Conservation (phyloP, 2,888 invertebrate genomes). For the Spicauda simplicius region DNA sequence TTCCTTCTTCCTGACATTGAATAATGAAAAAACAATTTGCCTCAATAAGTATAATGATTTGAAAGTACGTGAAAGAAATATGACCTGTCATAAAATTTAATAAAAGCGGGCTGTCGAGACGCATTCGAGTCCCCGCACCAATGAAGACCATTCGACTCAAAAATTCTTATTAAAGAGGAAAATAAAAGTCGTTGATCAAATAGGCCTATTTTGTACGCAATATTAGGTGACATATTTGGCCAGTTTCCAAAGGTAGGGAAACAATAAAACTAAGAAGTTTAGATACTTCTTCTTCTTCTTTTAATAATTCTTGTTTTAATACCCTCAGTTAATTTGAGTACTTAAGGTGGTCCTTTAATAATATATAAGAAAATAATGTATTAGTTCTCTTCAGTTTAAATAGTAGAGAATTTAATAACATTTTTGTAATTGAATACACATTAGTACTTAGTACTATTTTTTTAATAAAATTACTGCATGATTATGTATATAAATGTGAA, state of each 20-base stretch:
- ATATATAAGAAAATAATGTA: background rate
- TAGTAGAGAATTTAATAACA: too few relatives aligned
- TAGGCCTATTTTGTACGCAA: constrained; percentile 49
- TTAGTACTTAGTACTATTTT: too few relatives aligned
- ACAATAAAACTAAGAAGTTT: constrained; percentile 33
- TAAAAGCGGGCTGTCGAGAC: constrained; percentile 2
- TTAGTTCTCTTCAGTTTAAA: too few relatives aligned
- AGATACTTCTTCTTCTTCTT: constrained; percentile 1
- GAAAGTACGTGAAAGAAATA: constrained; percentile 7
- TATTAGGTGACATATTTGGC: constrained; percentile 54
- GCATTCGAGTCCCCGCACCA: background rate
- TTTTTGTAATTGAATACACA: too few relatives aligned
- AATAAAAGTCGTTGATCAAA: constrained; percentile 48
- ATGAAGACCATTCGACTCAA: constrained; percentile 2
- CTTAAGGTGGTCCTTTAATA: background rate
- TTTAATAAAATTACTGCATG: too few relatives aligned
- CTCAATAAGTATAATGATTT: background rate
- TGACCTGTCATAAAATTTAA: constrained; percentile 7
- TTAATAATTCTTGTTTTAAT: background rate
- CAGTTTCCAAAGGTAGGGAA: constrained; percentile 48
- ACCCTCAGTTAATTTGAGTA: background rate
- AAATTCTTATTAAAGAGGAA: constrained; percentile 16
- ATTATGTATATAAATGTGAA: too few relatives aligned
- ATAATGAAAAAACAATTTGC: background rate
- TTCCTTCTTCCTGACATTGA: background rate